These are phyloP conservation scores for Dicentrarchus labrax DNA, from an alignment of 2,113 vertebrate species.

Conservation along the genomic window DNA sequence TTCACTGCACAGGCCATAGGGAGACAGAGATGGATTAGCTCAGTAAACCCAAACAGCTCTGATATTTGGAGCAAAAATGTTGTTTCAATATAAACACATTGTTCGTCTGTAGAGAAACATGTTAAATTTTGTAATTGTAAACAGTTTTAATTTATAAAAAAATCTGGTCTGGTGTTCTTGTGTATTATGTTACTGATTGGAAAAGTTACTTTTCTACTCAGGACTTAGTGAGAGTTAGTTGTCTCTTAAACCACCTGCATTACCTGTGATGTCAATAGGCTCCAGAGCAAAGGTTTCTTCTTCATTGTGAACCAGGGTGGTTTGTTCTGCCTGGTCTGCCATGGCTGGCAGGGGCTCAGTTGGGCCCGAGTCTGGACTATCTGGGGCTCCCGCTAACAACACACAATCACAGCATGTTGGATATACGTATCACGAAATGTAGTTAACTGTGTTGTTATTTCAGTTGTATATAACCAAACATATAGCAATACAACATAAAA, in stretches of 20 bases:
- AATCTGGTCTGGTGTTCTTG: too few relatives aligned
- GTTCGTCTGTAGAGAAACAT: not conserved
- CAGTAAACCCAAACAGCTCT: not conserved
- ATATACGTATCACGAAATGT: not conserved
- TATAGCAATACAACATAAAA: not conserved
- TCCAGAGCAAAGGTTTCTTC: slow-evolving; percentile 97
- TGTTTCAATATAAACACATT: not conserved
- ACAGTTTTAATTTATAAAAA: too few relatives aligned
- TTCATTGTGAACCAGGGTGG: slow-evolving; percentile 94
- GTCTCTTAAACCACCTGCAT: not conserved
- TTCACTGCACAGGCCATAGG: slow-evolving; percentile 86
- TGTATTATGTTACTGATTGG: too few relatives aligned
- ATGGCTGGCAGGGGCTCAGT: slow-evolving; percentile 92
- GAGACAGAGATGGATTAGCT: not conserved
- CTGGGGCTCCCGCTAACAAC: slow-evolving; percentile 85
- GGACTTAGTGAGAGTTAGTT: too few relatives aligned
- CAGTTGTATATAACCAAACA: not conserved
- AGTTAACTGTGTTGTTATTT: not conserved
- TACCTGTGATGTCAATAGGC: slow-evolving; percentile 97
- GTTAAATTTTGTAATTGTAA: not conserved
- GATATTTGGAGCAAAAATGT: not conserved
- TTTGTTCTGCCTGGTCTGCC: slow-evolving; percentile 92
- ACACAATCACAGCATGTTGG: slow-evolving; percentile 26
- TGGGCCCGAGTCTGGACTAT: slow-evolving; percentile 94
- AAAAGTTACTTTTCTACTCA: too few relatives aligned